Evolutionary conservation across 1,140 invertebrate species (phyloP).

Genomic region (Formica exsecta): DNA sequence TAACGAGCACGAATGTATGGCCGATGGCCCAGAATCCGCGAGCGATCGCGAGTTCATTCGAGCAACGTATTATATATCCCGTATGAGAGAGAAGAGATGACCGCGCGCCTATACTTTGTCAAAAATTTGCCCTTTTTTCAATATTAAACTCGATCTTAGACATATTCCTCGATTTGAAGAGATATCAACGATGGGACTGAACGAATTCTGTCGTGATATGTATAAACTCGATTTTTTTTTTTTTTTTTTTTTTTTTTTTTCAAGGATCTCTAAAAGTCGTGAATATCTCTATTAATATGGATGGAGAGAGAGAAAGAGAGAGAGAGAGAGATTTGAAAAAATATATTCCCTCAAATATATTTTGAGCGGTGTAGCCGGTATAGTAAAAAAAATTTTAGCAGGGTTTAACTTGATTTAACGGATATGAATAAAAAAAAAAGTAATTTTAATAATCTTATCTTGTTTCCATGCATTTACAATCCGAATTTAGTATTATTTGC

Average conservation of each 20-base stretch:
- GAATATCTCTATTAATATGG: not conserved
- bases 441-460: not conserved
- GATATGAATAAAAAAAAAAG: not conserved
- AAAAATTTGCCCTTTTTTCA: not conserved
- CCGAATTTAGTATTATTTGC: not conserved
- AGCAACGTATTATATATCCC: not conserved
- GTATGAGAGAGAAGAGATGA: not conserved
- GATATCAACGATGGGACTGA: not conserved
- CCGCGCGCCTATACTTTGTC: not conserved
- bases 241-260: no score
- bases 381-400: not conserved
- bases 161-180: not conserved
- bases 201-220: no score
- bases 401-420: not conserved
- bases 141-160: not conserved
- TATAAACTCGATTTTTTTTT: not conserved
- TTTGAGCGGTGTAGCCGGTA: not conserved
- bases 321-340: not conserved
- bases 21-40: constrained; percentile 76
- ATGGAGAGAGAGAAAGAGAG: not conserved
- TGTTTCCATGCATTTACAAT: not conserved
- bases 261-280: not conserved
- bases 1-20: constrained; percentile 35
- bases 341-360: not conserved
- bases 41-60: constrained; percentile 15